Percentiles rank a stretch among this genome's conserved stretches.
These are phyloP conservation scores for Tipula unca DNA, from an alignment of 2,888 invertebrate genomes.

Conservation along the genomic window DNA sequence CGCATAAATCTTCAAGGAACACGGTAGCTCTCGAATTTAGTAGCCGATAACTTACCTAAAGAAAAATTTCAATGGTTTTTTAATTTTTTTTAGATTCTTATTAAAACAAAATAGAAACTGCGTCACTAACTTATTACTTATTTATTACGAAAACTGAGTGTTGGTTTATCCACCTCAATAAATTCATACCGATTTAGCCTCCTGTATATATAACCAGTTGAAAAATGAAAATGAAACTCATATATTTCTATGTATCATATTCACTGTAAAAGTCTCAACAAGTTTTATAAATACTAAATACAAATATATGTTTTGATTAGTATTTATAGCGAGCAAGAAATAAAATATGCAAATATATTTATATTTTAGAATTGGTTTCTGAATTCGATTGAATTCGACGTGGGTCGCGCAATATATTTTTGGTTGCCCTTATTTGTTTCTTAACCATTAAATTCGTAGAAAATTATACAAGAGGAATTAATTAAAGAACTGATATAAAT, in stretches of 20 bases:
- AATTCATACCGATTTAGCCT: not conserved
- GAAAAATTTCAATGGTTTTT: too few species aligned
- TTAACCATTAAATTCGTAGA: not conserved
- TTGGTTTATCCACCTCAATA: not conserved
- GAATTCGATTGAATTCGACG: not conserved
- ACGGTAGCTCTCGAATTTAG: too few species aligned
- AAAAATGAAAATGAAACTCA: too few species aligned
- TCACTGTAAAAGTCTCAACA: too few species aligned
- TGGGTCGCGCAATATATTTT: not conserved
- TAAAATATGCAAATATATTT: not conserved
- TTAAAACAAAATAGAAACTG: too few species aligned
- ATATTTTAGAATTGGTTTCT: not conserved
- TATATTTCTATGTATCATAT: too few species aligned
- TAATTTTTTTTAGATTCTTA: too few species aligned
- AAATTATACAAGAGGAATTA: not conserved
- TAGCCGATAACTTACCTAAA: too few species aligned
- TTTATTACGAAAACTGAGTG: too few species aligned
- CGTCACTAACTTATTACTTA: too few species aligned
- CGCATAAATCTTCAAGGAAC: too few species aligned
- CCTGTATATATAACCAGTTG: too few species aligned
- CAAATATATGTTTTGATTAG: not conserved
- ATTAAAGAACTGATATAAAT: not conserved
- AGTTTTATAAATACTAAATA: not conserved
- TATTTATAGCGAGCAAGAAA: not conserved
- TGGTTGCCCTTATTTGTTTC: not conserved